Conservation (phyloP, 2,888 invertebrate genomes). For the Megastigmus dorsalis region DNA sequence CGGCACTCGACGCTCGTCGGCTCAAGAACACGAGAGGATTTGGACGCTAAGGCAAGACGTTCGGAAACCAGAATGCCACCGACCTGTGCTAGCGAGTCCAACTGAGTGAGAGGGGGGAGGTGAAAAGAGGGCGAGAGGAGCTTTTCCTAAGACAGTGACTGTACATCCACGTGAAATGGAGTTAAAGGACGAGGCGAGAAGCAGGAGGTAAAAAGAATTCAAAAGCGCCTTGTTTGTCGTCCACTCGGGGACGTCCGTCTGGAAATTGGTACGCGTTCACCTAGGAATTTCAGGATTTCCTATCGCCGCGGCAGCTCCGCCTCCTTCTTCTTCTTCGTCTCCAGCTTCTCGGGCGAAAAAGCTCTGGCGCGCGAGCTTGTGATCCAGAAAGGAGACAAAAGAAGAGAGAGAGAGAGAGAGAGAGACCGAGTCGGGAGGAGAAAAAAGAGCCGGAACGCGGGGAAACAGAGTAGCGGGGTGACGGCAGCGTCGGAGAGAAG, state of each 20-base stretch:
- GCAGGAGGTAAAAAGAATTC: conserved; percentile 54
- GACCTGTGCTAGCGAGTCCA: neutral
- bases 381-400: too few species aligned
- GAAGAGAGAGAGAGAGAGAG: too few species aligned
- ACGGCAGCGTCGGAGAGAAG: too few species aligned
- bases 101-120: neutral
- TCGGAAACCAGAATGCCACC: conserved; percentile 31
- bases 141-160: conserved; percentile 37
- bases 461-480: too few species aligned
- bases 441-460: neutral
- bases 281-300: conserved; percentile 58
- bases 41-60: conserved; percentile 25
- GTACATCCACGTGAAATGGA: conserved; percentile 30
- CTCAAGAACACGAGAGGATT: conserved; percentile 46
- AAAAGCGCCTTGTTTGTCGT: conserved; percentile 66
- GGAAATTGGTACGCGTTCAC: conserved; percentile 64
- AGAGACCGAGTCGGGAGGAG: too few species aligned
- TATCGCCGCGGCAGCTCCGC: neutral
- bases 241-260: conserved; percentile 62
- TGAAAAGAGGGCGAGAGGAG: conserved; percentile 22
- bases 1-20: conserved; percentile 25
- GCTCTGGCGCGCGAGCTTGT: neutral
- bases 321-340: too few species aligned
- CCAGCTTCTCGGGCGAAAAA: conserved; percentile 8
- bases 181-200: conserved; percentile 16